Conservation (phyloP, 2,113 vertebrate species). For the Rhinopomastus cyanomelas region DNA sequence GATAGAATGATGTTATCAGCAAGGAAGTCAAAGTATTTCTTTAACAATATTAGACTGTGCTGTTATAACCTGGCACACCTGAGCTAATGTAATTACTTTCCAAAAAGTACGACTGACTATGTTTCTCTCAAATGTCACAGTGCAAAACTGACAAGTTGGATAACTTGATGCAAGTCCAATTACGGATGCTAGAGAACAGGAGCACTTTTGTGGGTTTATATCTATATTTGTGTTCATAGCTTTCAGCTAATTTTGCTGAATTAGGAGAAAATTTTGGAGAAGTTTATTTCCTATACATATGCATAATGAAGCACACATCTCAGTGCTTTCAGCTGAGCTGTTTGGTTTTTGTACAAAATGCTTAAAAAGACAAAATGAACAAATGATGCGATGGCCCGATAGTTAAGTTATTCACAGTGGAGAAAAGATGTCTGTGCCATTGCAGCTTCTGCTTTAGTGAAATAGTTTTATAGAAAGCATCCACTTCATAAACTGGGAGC, state of each 20-base stretch:
- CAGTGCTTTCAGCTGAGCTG: not conserved
- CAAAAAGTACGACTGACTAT: not conserved
- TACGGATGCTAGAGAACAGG: not conserved
- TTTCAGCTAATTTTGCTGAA: not conserved
- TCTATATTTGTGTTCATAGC: not conserved
- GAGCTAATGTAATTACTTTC: constrained; percentile 32
- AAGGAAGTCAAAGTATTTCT: constrained; percentile 35
- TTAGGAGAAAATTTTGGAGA: not conserved
- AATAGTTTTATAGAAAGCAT: not conserved
- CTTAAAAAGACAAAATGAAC: not conserved
- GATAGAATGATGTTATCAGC: constrained; percentile 62
- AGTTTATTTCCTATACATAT: not conserved
- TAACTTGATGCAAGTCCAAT: not conserved
- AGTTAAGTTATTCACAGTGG: not conserved
- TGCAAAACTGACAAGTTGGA: not conserved
- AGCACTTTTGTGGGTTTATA: not conserved
- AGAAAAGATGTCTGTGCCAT: not conserved
- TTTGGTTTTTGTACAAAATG: not conserved
- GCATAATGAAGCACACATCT: not conserved
- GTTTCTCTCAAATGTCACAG: constrained; percentile 4
- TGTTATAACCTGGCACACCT: constrained; percentile 35
- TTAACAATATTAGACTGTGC: constrained; percentile 9
- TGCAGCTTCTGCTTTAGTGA: not conserved
- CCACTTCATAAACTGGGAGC: not conserved
- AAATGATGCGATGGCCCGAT: not conserved